These are phyloP conservation scores for Homarus americanus DNA, from an alignment of 1,140 invertebrate species.

Conservation along the genomic window DNA sequence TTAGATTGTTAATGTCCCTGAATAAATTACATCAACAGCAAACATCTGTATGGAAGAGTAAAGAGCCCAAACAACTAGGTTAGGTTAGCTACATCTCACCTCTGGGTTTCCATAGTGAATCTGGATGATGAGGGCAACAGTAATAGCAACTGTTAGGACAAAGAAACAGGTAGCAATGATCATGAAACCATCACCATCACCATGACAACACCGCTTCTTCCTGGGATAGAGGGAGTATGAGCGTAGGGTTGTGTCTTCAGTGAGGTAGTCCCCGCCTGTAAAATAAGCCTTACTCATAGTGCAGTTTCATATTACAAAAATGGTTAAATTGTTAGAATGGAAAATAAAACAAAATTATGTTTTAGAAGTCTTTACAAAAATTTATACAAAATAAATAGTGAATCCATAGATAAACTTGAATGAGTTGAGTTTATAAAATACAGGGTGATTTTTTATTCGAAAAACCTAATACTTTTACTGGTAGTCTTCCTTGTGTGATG, in stretches of 20 bases:
- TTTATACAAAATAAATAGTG: too few species aligned
- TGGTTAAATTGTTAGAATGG: not conserved
- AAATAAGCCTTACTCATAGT: not conserved
- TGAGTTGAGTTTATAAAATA: too few species aligned
- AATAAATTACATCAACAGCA: too few species aligned
- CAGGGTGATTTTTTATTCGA: too few species aligned
- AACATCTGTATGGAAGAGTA: too few species aligned
- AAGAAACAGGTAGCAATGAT: conserved; percentile 80
- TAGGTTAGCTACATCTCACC: conserved; percentile 75
- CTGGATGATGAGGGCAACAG: conserved; percentile 83
- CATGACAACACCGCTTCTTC: conserved; percentile 75
- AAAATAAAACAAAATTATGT: too few species aligned
- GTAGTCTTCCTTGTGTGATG: too few species aligned
- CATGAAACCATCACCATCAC: conserved; percentile 79
- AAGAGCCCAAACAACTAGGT: not conserved
- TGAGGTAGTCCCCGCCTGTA: conserved; percentile 45
- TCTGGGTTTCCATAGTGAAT: conserved; percentile 80
- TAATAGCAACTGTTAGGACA: conserved; percentile 83
- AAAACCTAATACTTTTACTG: too few species aligned
- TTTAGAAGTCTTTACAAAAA: too few species aligned
- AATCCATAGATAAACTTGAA: too few species aligned
- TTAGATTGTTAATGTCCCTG: too few species aligned
- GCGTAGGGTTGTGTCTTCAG: conserved; percentile 39
- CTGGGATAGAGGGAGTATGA: conserved; percentile 23
- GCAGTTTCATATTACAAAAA: not conserved